Conservation (phyloP, 1,140 invertebrate genomes). For the Lordiphosa mommai region DNA sequence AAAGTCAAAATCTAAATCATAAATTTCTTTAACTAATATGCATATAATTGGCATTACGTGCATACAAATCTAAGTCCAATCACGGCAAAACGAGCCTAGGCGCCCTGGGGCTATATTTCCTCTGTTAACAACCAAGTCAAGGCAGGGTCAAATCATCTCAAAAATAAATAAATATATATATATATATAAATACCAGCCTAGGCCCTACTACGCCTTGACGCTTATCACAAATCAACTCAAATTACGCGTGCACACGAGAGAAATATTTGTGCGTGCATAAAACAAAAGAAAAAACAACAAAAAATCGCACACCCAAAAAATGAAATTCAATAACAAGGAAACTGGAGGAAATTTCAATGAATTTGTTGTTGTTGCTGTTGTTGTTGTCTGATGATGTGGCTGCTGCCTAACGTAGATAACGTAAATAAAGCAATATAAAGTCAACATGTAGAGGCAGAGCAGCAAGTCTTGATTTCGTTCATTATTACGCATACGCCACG, state of each 20-base stretch:
- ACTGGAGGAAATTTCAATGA: constrained; percentile 17
- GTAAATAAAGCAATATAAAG: constrained; percentile 53
- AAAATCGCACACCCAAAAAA: constrained; percentile 7
- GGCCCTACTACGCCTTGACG: background rate
- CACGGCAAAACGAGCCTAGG: constrained; percentile 30
- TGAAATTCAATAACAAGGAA: constrained; percentile 37
- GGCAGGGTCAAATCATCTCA: constrained; percentile 21
- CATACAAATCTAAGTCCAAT: constrained; percentile 59
- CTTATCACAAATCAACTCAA: constrained; percentile 68
- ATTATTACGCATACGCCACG: constrained; percentile 66
- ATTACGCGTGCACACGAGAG: constrained; percentile 48
- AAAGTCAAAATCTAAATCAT: too few species aligned
- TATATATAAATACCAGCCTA: constrained; percentile 34
- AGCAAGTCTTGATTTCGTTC: constrained; percentile 40
- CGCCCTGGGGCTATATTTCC: background rate
- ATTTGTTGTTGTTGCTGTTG: constrained; percentile 10
- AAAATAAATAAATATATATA: constrained; percentile 9
- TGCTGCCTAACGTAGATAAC: constrained; percentile 13
- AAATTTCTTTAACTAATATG: too few species aligned
- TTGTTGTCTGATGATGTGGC: constrained; percentile 21
- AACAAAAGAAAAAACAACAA: constrained; percentile 38
- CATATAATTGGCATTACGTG: constrained; percentile 70
- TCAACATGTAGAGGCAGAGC: constrained; percentile 45
- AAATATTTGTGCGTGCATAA: constrained; percentile 49
- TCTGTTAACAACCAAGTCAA: constrained; percentile 24